A percentile compares a stretch with the other conserved stretches of the same genome.
Evolutionary conservation across 2,888 invertebrate species (phyloP).

Genomic region (Plusia festucae): DNA sequence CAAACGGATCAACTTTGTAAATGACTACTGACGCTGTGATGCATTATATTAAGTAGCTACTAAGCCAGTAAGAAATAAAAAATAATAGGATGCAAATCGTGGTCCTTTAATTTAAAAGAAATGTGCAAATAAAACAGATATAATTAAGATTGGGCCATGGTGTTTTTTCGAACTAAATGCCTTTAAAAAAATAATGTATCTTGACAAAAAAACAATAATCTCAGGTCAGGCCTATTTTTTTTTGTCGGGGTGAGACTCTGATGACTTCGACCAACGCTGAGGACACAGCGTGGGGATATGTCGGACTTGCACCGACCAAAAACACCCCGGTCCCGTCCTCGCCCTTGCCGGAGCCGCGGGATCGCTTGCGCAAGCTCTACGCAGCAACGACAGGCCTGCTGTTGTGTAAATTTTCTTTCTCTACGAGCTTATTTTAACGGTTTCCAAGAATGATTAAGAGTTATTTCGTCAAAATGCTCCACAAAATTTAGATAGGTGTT

Average conservation of each 20-base stretch:
- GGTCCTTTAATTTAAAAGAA: constrained; percentile 2
- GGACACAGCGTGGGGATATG: too few species aligned
- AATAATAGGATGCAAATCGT: neutral
- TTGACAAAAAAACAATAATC: too few species aligned
- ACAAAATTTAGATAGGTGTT: constrained; percentile 27
- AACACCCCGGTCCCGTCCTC: too few species aligned
- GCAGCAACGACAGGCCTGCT: too few species aligned
- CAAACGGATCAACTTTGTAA: neutral
- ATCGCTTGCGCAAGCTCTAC: too few species aligned
- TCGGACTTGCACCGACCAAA: too few species aligned
- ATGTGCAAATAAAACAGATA: constrained; percentile 1
- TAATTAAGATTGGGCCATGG: neutral
- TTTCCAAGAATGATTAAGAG: neutral
- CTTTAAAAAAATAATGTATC: too few species aligned
- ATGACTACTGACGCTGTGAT: neutral
- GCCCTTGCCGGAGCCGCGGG: too few species aligned
- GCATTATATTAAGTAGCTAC: constrained; percentile 13
- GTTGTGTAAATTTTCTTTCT: too few species aligned
- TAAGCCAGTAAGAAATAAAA: constrained; percentile 8
- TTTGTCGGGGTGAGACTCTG: too few species aligned
- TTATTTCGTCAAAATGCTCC: neutral
- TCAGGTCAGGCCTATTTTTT: too few species aligned
- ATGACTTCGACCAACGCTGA: too few species aligned
- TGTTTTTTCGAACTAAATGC: neutral
- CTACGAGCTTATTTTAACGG: neutral